Conservation (phyloP, 2,888 invertebrate species). For the Andrena haemorrhoa region DNA sequence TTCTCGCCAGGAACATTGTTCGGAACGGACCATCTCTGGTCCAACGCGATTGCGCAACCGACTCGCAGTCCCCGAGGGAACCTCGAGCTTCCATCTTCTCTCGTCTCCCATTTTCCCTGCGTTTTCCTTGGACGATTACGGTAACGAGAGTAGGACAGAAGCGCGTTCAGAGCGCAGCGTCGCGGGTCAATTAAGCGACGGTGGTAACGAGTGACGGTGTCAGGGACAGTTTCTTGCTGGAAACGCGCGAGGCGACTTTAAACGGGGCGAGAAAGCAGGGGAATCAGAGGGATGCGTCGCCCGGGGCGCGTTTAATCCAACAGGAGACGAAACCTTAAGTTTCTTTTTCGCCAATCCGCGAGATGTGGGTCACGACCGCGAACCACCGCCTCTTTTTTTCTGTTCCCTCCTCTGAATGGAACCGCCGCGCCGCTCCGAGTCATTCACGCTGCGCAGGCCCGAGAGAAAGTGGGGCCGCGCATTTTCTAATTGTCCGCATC, state of each 20-base stretch:
- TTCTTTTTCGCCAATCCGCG: not conserved
- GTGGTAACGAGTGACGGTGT: not conserved
- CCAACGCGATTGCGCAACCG: not conserved
- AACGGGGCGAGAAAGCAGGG: too few relatives aligned
- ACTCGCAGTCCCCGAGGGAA: not conserved
- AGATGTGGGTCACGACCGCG: slow-evolving; percentile 48
- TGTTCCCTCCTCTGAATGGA: not conserved
- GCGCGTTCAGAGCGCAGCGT: not conserved
- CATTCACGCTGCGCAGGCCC: slow-evolving; percentile 19
- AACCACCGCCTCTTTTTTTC: slow-evolving; percentile 29
- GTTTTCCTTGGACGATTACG: not conserved
- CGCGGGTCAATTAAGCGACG: not conserved
- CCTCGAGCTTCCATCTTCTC: not conserved
- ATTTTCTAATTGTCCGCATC: slow-evolving; percentile 83
- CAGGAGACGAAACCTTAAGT: too few relatives aligned
- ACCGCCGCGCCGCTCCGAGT: slow-evolving; percentile 13
- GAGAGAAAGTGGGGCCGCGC: slow-evolving; percentile 79
- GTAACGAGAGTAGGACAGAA: too few relatives aligned
- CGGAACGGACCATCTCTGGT: not conserved
- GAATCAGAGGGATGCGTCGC: too few relatives aligned
- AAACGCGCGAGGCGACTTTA: too few relatives aligned
- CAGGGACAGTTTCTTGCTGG: too few relatives aligned
- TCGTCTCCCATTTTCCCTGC: not conserved
- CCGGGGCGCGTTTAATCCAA: too few relatives aligned
- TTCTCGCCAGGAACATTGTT: slow-evolving; percentile 11